phyloP scores from a whole-genome alignment of 1,140 invertebrate genomes.

The Drosophila auraria region DNA sequence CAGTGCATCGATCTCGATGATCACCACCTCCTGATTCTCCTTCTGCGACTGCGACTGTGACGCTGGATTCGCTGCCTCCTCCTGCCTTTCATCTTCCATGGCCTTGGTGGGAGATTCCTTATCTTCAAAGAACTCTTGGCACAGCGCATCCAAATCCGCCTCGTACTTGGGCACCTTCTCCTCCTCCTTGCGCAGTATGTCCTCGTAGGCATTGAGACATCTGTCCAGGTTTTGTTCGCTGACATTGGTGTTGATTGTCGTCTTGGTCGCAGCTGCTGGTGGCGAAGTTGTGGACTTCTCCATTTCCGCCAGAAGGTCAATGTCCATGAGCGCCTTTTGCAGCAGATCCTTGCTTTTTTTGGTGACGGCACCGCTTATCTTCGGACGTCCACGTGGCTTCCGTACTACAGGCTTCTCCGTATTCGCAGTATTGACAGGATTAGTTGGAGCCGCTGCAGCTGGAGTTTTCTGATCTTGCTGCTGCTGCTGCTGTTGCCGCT shows the following conservation, averaged over 20 bases:
- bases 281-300: conserved; percentile 12
- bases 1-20: conserved; percentile 75
- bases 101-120: neutral
- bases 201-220: conserved; percentile 62
- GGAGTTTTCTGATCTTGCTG: conserved; percentile 1
- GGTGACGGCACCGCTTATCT: neutral
- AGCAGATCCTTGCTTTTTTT: conserved; percentile 58
- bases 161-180: conserved; percentile 25
- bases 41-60: neutral
- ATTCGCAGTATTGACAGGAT: neutral
- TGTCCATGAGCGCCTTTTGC: conserved; percentile 75
- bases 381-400: conserved; percentile 19
- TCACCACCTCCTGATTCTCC: conserved; percentile 57
- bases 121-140: conserved; percentile 62
- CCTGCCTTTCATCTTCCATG: conserved; percentile 3
- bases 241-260: conserved; percentile 50
- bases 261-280: conserved; percentile 6
- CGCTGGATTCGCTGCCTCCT: neutral
- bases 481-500: conserved; percentile 27
- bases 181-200: conserved; percentile 64
- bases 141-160: conserved; percentile 58
- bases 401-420: neutral
- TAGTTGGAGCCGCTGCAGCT: neutral
- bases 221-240: conserved; percentile 64
- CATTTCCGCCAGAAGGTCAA: conserved; percentile 59